Base-by-base conservation (phyloP, 1,140 invertebrate species). In the Temnothorax nylanderi region DNA sequence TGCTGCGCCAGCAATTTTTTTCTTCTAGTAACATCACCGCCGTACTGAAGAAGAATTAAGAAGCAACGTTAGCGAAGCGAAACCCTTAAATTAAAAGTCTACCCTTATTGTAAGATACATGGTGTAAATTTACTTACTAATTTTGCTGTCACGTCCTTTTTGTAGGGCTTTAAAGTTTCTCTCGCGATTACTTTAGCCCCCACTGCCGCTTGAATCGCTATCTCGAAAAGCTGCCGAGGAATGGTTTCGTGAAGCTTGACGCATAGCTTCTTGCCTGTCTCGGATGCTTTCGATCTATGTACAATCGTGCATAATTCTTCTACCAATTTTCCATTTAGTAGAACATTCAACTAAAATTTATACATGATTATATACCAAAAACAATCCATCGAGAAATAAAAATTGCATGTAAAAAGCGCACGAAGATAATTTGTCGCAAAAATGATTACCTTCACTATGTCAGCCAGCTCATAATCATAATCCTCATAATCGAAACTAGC, bases 401-500 rank as follows among this genome's bases (percentile, higher is more conserved):
- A 8, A 5, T 75, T 18, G 7, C 6, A 44, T 69, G 21, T 32
- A 26, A 26, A 26, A 62, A 62, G 16, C 47, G 44, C 44, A 56
- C 16, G 32, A 56, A 16, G n/a, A 16, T 37, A 58, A 77, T 34
- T 41, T 51, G n/a, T 64, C 13, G 60, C 26, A 82, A 56, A 49
- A 71, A 94, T 26, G 0, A 69, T 93, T 96, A 98, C 97, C 95
- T 97, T 98, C 0, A 97, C 96, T 90, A 99, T 95, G 86, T 96
- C 93, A 85, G 97, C 97, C 18, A 94, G 71, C 93, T 98, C 95
- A 95, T 98, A 99, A 18, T 98, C 98, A 93, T 97, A 94, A 94
- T 99, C 98, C 95, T 99, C 98, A 95, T 99, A 99, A 95, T 99
- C 99, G 95, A 99, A 99, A 94, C 98, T 99, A 11, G 98, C 99